Evolutionary conservation across 2,113 vertebrate genomes (phyloP).

Genomic region (Vanacampus margaritifer): DNA sequence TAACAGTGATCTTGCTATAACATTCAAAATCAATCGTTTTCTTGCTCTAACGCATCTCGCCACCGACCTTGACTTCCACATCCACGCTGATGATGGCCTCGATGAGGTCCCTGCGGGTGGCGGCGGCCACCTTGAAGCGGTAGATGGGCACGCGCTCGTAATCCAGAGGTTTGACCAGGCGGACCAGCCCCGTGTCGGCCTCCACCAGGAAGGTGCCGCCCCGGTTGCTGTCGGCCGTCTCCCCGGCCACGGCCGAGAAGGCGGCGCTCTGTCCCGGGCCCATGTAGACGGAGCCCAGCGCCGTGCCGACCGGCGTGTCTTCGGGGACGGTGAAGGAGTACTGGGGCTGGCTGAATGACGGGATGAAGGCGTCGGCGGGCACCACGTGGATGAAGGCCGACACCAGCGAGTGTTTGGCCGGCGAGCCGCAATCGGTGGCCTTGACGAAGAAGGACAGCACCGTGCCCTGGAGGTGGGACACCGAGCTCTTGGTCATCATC

Average conservation of each 20-base stretch:
- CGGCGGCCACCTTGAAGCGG: constrained; percentile 88
- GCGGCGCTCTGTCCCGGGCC: constrained; percentile 74
- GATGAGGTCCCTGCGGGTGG: constrained; percentile 79
- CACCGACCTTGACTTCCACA: constrained; percentile 84
- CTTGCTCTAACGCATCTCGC: not conserved
- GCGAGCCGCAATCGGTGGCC: constrained; percentile 87
- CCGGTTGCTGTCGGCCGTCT: constrained; percentile 84
- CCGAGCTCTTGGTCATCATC: constrained; percentile 94
- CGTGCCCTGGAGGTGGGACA: constrained; percentile 85
- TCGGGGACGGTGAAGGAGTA: constrained; percentile 90
- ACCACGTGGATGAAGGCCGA: constrained; percentile 95
- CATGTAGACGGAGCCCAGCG: constrained; percentile 83
- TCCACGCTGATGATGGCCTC: constrained; percentile 86
- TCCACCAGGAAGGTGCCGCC: constrained; percentile 85
- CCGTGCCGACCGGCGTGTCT: constrained; percentile 83
- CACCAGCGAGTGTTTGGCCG: constrained; percentile 87
- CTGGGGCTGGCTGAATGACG: constrained; percentile 89
- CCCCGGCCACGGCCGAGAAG: constrained; percentile 82
- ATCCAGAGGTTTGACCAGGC: constrained; percentile 85
- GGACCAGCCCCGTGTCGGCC: constrained; percentile 83
- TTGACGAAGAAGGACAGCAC: constrained; percentile 96
- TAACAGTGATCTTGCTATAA: not conserved
- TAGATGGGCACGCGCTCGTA: constrained; percentile 81
- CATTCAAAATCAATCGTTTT: not conserved
- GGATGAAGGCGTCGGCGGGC: constrained; percentile 81